Evolutionary conservation across 2,797 vertebrate species (phyloP).

Genomic region (Mormyrus proboscirostris): DNA sequence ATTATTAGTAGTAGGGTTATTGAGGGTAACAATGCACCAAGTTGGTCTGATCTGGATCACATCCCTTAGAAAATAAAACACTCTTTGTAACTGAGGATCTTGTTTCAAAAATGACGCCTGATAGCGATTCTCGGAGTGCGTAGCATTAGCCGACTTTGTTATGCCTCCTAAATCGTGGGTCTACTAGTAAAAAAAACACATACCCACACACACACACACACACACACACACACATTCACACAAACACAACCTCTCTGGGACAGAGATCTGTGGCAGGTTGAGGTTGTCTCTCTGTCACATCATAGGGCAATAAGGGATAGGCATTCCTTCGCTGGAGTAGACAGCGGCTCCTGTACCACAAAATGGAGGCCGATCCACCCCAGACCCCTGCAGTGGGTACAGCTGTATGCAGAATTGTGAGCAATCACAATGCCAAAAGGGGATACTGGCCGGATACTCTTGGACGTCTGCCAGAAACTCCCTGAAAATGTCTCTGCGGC

Average conservation of each 20-base stretch:
- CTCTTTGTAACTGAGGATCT: background rate
- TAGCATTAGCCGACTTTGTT: background rate
- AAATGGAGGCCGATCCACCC: slow-evolving; percentile 64
- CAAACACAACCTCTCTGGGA: background rate
- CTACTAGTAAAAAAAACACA: background rate
- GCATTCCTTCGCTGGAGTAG: background rate
- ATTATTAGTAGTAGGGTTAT: background rate
- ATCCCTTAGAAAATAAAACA: background rate
- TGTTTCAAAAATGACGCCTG: slow-evolving; percentile 10
- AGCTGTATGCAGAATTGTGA: slow-evolving; percentile 26
- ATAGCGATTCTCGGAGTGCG: background rate
- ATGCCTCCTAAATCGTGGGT: background rate
- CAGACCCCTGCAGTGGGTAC: slow-evolving; percentile 29
- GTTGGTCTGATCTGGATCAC: background rate
- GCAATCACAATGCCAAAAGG: slow-evolving; percentile 15
- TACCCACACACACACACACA: background rate
- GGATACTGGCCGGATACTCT: slow-evolving; percentile 10
- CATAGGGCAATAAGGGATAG: slow-evolving; percentile 7
- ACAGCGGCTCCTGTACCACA: slow-evolving; percentile 43
- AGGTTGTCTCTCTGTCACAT: background rate
- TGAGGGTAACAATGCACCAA: background rate
- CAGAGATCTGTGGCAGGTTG: background rate
- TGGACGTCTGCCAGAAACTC: slow-evolving; percentile 26
- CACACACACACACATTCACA: background rate
- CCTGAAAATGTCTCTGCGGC: slow-evolving; percentile 27